These are phyloP conservation scores for Teleopsis dalmanni DNA, from an alignment of 1,140 invertebrate species.

Conservation along the genomic window DNA sequence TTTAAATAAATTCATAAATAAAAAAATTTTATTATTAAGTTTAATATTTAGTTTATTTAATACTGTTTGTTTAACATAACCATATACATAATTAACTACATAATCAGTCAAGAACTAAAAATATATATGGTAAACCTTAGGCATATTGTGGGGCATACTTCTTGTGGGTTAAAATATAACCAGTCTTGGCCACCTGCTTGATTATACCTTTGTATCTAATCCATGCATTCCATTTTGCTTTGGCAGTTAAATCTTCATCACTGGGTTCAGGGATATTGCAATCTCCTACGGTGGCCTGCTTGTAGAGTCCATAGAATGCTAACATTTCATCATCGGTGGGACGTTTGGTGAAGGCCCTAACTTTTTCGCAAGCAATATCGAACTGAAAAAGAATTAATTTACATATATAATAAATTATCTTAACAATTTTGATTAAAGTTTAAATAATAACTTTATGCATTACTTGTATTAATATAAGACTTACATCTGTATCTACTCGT, in stretches of 20 bases:
- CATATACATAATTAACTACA: no score
- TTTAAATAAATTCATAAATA: neutral
- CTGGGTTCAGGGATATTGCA: no score
- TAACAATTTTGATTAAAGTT: no score
- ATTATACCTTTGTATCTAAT: no score
- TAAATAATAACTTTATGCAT: no score
- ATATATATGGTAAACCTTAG: no score
- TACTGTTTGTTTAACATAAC: neutral
- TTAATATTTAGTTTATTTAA: neutral
- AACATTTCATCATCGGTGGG: slow-evolving; percentile 79
- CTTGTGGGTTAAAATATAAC: slow-evolving; percentile 72
- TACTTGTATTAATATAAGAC: no score
- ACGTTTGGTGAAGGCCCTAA: slow-evolving; percentile 68
- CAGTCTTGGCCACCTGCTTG: slow-evolving; percentile 71
- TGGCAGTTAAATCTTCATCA: neutral
- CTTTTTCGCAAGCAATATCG: slow-evolving; percentile 65
- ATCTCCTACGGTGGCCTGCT: neutral
- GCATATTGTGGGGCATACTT: slow-evolving; percentile 47
- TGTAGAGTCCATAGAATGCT: slow-evolving; percentile 40
- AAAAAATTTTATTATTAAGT: neutral
- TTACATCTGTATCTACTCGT: no score
- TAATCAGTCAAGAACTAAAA: no score
- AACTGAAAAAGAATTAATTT: no score
- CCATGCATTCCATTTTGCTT: slow-evolving; percentile 1
- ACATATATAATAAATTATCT: no score